Conservation (phyloP, 2,797 vertebrate species). For the Onychomys torridus region DNA sequence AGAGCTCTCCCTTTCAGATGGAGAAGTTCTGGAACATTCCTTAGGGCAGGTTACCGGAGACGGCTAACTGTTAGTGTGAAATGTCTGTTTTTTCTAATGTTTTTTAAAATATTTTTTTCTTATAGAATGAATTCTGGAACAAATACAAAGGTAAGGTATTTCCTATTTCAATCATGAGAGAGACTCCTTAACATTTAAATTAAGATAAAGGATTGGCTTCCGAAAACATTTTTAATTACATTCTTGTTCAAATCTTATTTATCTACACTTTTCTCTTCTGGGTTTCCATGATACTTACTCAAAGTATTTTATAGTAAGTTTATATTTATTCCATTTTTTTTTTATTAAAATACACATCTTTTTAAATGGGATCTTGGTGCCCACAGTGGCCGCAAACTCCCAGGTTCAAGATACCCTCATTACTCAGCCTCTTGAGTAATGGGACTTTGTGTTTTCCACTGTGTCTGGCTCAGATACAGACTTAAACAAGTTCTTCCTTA, state of each 20-base stretch:
- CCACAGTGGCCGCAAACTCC: not conserved
- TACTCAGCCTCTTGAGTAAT: not conserved
- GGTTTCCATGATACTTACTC: not conserved
- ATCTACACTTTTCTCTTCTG: not conserved
- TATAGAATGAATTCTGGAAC: conserved; percentile 94
- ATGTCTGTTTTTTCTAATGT: conserved; percentile 22
- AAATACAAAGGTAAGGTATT: conserved; percentile 91
- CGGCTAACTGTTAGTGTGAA: not conserved
- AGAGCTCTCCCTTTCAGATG: not conserved
- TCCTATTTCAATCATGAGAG: conserved; percentile 6
- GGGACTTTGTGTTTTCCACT: not conserved
- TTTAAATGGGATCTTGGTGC: not conserved
- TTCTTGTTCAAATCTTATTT: not conserved
- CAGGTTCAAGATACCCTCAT: too few relatives aligned
- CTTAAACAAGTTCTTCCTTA: not conserved
- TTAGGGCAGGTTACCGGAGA: too few relatives aligned
- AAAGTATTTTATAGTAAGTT: not conserved
- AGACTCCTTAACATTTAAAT: not conserved
- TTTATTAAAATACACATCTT: not conserved
- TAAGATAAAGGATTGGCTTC: not conserved
- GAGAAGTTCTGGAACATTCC: not conserved
- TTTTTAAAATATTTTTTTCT: conserved; percentile 62
- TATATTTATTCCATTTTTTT: conserved; percentile 27
- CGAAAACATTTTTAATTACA: conserved; percentile 15
- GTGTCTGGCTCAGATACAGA: not conserved